Conservation (phyloP, 2,797 vertebrate species). For the Anguilla anguilla region DNA sequence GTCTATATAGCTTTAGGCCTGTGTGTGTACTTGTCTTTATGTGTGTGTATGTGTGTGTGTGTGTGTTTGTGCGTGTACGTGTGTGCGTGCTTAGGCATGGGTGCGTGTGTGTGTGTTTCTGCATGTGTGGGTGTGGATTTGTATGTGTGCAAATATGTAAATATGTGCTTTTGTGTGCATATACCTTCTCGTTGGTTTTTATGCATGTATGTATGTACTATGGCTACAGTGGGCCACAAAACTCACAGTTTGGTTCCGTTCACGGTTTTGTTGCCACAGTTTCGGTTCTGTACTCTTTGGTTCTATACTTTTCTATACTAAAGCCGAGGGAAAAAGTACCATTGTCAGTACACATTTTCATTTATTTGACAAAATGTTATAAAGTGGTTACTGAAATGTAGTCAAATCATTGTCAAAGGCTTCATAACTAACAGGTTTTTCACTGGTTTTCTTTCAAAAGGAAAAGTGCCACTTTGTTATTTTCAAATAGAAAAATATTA, state of each 20-base stretch:
- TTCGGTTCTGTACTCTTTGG: too few species aligned
- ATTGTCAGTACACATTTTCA: not conserved
- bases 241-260: too few species aligned
- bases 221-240: too few species aligned
- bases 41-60: conserved; percentile 14
- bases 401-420: not conserved
- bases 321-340: too few species aligned
- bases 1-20: not conserved
- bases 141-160: too few species aligned
- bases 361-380: not conserved
- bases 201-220: too few species aligned
- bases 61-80: conserved; percentile 24
- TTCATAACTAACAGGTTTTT: not conserved
- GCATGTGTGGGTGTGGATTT: conserved; percentile 23
- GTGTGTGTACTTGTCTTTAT: conserved; percentile 16
- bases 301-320: not conserved
- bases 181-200: not conserved
- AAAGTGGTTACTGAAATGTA: not conserved
- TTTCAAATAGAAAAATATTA: not conserved
- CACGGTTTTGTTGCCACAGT: too few species aligned
- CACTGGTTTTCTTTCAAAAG: not conserved
- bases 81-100: not conserved
- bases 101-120: not conserved
- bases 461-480: not conserved
- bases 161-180: not conserved